phyloP scores from a whole-genome alignment of 2,888 invertebrate genomes.

The Eristalis tenax region DNA sequence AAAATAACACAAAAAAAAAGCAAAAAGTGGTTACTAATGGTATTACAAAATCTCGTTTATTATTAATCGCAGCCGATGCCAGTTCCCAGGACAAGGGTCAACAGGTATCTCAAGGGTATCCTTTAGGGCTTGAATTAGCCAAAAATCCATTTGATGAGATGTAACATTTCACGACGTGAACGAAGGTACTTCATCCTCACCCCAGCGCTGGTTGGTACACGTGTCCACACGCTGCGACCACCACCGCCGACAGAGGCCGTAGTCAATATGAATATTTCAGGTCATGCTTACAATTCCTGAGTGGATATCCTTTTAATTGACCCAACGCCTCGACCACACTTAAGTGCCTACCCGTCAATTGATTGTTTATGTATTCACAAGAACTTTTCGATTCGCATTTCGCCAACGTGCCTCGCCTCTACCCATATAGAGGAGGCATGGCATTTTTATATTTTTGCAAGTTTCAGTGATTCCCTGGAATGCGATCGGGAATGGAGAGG shows the following conservation, averaged over 20 bases:
- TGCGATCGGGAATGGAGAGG: neutral
- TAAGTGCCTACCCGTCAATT: conserved; percentile 16
- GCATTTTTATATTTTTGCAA: neutral
- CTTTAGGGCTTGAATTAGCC: conserved; percentile 24
- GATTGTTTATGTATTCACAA: conserved; percentile 49
- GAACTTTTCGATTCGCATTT: conserved; percentile 7
- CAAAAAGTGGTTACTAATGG: conserved; percentile 24
- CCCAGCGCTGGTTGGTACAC: neutral
- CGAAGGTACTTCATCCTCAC: neutral
- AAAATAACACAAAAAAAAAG: neutral
- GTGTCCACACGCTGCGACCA: neutral
- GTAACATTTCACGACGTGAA: conserved; percentile 25
- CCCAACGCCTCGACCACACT: neutral
- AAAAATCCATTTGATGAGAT: conserved; percentile 39
- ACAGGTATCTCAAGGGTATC: conserved; percentile 36
- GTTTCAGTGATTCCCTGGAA: conserved; percentile 21
- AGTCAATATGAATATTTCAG: conserved; percentile 49
- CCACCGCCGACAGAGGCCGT: neutral
- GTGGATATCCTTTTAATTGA: conserved; percentile 51
- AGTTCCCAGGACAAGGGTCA: conserved; percentile 20
- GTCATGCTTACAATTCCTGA: conserved; percentile 23
- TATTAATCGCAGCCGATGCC: conserved; percentile 34
- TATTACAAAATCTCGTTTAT: conserved; percentile 15
- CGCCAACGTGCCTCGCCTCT: neutral
- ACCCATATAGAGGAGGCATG: neutral